Conservation (phyloP, 2,113 vertebrate species). For the Romanogobio albipinnatus region DNA sequence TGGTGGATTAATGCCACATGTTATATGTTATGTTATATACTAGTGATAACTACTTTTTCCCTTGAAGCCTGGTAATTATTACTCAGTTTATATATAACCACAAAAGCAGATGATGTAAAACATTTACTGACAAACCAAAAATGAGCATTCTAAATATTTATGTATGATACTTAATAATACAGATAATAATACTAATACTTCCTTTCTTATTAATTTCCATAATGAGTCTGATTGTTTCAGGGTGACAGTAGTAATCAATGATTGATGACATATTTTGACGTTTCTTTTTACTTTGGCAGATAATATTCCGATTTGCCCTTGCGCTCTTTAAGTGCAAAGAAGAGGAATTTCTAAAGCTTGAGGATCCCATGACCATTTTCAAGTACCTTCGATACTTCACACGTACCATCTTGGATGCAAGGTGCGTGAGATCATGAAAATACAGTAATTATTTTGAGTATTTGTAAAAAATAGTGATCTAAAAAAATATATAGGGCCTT, state of each 20-base stretch:
- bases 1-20: background rate
- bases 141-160: background rate
- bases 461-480: too few relatives aligned
- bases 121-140: background rate
- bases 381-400: constrained; percentile 95
- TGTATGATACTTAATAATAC: background rate
- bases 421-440: constrained; percentile 68
- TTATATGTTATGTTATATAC: background rate
- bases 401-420: constrained; percentile 88
- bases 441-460: too few relatives aligned
- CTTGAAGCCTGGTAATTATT: background rate
- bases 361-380: constrained; percentile 91
- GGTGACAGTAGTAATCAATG: background rate
- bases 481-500: too few relatives aligned
- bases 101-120: background rate
- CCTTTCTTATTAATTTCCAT: background rate
- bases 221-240: background rate
- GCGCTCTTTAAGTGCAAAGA: constrained; percentile 97
- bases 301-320: constrained; percentile 94
- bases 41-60: background rate
- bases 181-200: background rate
- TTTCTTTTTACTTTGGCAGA: constrained; percentile 72
- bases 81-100: background rate
- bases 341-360: constrained; percentile 91
- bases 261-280: background rate